phyloP scores from a whole-genome alignment of 2,797 vertebrate species.

The Coluber constrictor region DNA sequence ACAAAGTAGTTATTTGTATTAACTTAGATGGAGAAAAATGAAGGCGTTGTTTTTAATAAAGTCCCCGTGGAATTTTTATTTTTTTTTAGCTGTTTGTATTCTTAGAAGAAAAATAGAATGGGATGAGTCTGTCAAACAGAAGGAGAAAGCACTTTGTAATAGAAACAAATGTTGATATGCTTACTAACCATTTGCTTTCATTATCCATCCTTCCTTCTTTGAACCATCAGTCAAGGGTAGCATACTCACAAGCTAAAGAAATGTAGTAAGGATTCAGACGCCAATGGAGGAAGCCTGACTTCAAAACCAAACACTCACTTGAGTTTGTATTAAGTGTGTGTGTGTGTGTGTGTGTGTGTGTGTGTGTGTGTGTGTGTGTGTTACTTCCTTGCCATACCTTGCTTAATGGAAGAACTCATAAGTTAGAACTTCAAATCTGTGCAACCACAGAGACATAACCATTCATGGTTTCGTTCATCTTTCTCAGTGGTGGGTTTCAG shows the following conservation, averaged over 20 bases:
- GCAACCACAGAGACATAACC: conserved; percentile 1
- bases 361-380: background rate
- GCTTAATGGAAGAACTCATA: background rate
- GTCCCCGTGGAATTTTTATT: background rate
- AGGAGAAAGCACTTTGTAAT: background rate
- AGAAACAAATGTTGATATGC: background rate
- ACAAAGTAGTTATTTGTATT: background rate
- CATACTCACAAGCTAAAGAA: background rate
- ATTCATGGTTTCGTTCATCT: conserved; percentile 43
- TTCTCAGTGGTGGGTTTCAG: background rate
- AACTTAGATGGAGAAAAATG: background rate
- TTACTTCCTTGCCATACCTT: background rate
- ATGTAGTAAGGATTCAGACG: background rate
- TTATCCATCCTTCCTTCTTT: background rate
- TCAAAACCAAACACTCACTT: background rate
- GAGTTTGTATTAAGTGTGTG: background rate
- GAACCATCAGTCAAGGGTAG: background rate
- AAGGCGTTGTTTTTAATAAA: background rate
- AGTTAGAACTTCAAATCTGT: background rate
- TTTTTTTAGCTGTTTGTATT: background rate
- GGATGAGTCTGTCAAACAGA: background rate
- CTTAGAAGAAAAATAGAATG: background rate
- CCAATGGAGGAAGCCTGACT: background rate
- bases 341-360: too few species aligned
- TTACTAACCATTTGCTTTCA: background rate